These are phyloP conservation scores for Drosophila rubida DNA, from an alignment of 2,888 invertebrate species.

Conservation along the genomic window DNA sequence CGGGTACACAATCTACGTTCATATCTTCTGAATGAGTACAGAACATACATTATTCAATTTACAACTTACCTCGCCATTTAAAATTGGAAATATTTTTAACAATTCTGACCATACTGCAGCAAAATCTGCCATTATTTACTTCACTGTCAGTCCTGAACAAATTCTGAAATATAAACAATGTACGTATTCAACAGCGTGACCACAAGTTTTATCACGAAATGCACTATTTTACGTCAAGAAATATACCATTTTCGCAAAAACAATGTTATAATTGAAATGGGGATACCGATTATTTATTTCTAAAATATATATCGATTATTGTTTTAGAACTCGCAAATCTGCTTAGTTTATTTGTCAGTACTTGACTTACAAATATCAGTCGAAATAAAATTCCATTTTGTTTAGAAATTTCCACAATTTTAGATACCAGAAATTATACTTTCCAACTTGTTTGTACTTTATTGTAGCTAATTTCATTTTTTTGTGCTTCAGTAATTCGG, in stretches of 20 bases:
- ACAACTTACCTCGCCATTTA: slow-evolving; percentile 69
- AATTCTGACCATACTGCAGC: slow-evolving; percentile 73
- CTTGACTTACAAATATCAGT: too few relatives aligned
- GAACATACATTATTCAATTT: background rate
- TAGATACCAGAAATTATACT: too few relatives aligned
- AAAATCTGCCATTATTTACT: slow-evolving; percentile 68
- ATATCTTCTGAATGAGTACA: background rate
- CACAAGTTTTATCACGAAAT: background rate
- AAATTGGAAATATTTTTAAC: slow-evolving; percentile 77
- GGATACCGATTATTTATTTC: too few relatives aligned
- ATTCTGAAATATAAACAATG: slow-evolving; percentile 4
- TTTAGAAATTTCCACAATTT: too few relatives aligned
- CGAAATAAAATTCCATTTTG: too few relatives aligned
- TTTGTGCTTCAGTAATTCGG: background rate
- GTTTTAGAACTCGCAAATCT: too few relatives aligned
- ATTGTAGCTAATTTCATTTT: background rate
- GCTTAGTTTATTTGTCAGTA: too few relatives aligned
- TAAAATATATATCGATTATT: too few relatives aligned
- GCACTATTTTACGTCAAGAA: slow-evolving; percentile 1
- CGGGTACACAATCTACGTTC: slow-evolving; percentile 22
- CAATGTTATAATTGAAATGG: too few relatives aligned
- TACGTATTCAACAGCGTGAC: slow-evolving; percentile 1
- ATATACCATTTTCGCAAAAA: background rate
- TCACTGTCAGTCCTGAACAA: background rate
- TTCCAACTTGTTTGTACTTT: too few relatives aligned